Percentiles rank a stretch among this genome's conserved stretches.
phyloP scores from a whole-genome alignment of 2,797 vertebrate species.

The Takifugu rubripes region DNA sequence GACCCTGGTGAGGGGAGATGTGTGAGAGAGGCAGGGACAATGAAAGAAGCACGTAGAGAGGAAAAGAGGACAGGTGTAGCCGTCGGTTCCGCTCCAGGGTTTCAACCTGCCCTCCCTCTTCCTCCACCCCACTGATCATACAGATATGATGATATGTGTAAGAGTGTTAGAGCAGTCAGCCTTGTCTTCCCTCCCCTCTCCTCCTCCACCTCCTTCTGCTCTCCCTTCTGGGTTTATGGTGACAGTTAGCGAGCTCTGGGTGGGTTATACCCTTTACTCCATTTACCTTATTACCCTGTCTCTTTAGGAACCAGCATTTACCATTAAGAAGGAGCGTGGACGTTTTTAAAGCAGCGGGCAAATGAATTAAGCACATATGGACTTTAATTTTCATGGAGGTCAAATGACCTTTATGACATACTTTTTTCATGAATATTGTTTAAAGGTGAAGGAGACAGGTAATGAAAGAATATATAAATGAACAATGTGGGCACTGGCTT shows the following conservation, averaged over 20 bases:
- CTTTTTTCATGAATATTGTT: slow-evolving; percentile 60
- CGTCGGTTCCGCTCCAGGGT: slow-evolving; percentile 73
- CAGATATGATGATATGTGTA: slow-evolving; percentile 79
- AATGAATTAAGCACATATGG: slow-evolving; percentile 44
- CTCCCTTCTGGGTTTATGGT: slow-evolving; percentile 62
- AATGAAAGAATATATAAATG: slow-evolving; percentile 63
- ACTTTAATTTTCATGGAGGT: slow-evolving; percentile 45
- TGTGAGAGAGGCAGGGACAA: slow-evolving; percentile 54
- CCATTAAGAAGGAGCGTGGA: slow-evolving; percentile 47
- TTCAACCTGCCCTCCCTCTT: slow-evolving; percentile 68
- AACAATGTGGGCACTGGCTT: slow-evolving; percentile 36
- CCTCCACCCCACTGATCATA: slow-evolving; percentile 75
- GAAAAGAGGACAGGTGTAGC: slow-evolving; percentile 76
- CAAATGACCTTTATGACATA: slow-evolving; percentile 38
- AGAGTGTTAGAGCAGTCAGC: slow-evolving; percentile 74
- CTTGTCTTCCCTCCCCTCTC: slow-evolving; percentile 63
- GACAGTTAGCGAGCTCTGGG: slow-evolving; percentile 71
- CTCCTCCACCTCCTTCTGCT: slow-evolving; percentile 42
- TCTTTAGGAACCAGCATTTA: slow-evolving; percentile 47
- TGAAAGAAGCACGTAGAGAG: slow-evolving; percentile 59
- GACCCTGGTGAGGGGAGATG: slow-evolving; percentile 52
- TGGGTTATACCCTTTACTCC: slow-evolving; percentile 68
- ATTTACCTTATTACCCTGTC: slow-evolving; percentile 50
- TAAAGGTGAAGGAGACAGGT: slow-evolving; percentile 62
- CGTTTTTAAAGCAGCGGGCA: slow-evolving; percentile 55